These are phyloP conservation scores for Stratiomys singularior DNA, from an alignment of 2,888 invertebrate genomes.

Conservation along the genomic window DNA sequence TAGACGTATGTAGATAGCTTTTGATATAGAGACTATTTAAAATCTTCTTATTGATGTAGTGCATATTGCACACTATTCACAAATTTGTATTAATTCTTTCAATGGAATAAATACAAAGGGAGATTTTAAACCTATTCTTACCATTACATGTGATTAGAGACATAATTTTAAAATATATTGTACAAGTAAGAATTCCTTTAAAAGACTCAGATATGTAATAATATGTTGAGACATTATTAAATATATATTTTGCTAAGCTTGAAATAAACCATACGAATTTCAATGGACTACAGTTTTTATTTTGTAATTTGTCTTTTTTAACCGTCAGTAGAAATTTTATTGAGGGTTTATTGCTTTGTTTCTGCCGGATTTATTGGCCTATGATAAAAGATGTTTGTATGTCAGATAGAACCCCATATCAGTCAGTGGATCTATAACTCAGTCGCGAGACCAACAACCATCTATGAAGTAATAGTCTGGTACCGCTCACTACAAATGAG, in stretches of 20 bases:
- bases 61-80: slow-evolving; percentile 43
- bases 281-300: not conserved
- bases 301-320: not conserved
- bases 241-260: slow-evolving; percentile 34
- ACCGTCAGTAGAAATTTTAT: no score
- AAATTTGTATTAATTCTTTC: slow-evolving; percentile 24
- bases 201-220: slow-evolving; percentile 6
- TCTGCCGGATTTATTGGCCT: no score
- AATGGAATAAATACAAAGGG: slow-evolving; percentile 11
- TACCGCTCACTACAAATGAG: no score
- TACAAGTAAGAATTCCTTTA: not conserved
- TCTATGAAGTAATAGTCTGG: no score
- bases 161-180: slow-evolving; percentile 10
- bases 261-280: slow-evolving; percentile 1
- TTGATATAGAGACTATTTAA: slow-evolving; percentile 7
- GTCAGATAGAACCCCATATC: no score
- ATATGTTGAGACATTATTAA: slow-evolving; percentile 10
- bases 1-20: slow-evolving; percentile 9
- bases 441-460: no score
- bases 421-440: no score
- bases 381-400: no score
- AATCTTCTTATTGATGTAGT: slow-evolving; percentile 41
- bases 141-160: not conserved
- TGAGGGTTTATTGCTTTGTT: no score
- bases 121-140: slow-evolving; percentile 24